Base-by-base conservation (phyloP, 2,797 vertebrate species). In the Muraenolepis orangiensis region DNA sequence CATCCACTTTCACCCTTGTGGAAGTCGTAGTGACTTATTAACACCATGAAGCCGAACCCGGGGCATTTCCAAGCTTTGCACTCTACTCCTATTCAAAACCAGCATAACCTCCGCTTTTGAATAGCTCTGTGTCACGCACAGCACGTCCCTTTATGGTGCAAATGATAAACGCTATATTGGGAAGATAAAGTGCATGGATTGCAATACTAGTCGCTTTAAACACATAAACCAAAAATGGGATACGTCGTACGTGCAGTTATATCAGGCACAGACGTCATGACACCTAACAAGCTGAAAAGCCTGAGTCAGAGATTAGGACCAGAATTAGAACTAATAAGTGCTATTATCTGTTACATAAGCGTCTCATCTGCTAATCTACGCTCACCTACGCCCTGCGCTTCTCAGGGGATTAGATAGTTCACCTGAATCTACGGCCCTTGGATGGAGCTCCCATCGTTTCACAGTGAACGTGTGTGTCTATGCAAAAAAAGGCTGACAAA, bases 341-440 rank as follows among this genome's bases (percentile, higher is more conserved):
- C 57, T 26, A 64, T 64, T 26, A 32, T 72, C 77, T 11, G 77
- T 68, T 57, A 0, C n/a, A 61, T 57, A 64, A 64, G 57, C 23
- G 69, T 76, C 70, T 34, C n/a, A 72, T 72, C 30, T 26, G 0
- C 57, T 64, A 64, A 64, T 23, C 57, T 26, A 26, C n/a, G 11
- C 23, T 64, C 57, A 64, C 57, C 57, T 26, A 64, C 57, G 10
- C n/a, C 57, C 57, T 26, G 32, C 30, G 74, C 74, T 70, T 82
- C 83, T 78, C 71, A 57, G 61, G 73, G 66, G 74, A 70, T 71
- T 70, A 68, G 26, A 29, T 78, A 71, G 66, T 46, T 85, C 80
- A 78, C 77, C 78, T 69, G 74, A 85, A 77, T 88, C 85, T 70
- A 73, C 74, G 75, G 34, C 36, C 38, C 77, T 75, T 84, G n/a